phyloP scores from a whole-genome alignment of 2,113 vertebrate species.

The Oreocharis arfaki region DNA sequence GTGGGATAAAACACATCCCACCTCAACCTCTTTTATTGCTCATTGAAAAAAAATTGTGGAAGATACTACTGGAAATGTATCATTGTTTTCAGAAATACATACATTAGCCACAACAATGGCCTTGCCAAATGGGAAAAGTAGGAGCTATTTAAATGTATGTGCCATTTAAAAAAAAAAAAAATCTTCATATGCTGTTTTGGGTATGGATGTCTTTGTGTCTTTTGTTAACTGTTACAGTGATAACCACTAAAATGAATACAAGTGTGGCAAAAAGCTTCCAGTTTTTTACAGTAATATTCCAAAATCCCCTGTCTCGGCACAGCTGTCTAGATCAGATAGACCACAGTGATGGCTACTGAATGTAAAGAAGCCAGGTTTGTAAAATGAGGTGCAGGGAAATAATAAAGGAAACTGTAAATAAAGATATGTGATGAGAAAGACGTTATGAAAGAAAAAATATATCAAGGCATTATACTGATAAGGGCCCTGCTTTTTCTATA shows the following conservation, averaged over 20 bases:
- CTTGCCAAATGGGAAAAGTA: constrained; percentile 78
- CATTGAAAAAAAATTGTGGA: constrained; percentile 78
- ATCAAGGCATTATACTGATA: neutral
- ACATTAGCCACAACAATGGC: constrained; percentile 81
- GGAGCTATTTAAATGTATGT: constrained; percentile 72
- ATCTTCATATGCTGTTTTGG: constrained; percentile 60
- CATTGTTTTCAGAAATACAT: constrained; percentile 83
- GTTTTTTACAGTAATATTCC: constrained; percentile 40
- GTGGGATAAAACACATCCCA: constrained; percentile 84
- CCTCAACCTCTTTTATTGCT: constrained; percentile 85
- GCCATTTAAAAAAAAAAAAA: constrained; percentile 45
- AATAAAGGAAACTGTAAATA: neutral
- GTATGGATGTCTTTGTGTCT: constrained; percentile 61
- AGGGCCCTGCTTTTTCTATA: neutral
- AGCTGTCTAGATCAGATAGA: constrained; percentile 52
- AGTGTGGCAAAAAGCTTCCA: constrained; percentile 35
- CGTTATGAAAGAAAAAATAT: neutral
- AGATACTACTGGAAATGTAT: constrained; percentile 80
- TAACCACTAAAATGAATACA: constrained; percentile 61
- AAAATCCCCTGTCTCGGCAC: neutral
- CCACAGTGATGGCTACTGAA: neutral
- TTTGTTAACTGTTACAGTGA: constrained; percentile 66
- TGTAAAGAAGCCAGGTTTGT: constrained; percentile 6
- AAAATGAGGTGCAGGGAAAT: neutral
- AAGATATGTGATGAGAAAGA: neutral